Evolutionary conservation across 2,888 invertebrate genomes (phyloP).

Genomic region (Ormyrus nitidulus): DNA sequence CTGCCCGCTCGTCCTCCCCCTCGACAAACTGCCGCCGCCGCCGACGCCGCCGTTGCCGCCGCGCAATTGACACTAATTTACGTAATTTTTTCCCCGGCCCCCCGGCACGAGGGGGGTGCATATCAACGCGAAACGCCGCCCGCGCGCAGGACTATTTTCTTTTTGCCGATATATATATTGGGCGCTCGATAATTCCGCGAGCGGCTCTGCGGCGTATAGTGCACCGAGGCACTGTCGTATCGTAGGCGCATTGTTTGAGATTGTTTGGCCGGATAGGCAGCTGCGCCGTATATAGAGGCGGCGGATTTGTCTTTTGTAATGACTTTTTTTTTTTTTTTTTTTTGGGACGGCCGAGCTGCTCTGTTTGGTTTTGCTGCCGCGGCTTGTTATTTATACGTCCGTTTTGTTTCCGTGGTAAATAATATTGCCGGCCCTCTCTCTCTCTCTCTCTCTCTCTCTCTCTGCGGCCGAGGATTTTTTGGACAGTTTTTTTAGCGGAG

Average conservation of each 20-base stretch:
- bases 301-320: slow-evolving; percentile 39
- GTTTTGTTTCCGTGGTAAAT: slow-evolving; percentile 18
- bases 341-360: too few relatives aligned
- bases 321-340: slow-evolving; percentile 12
- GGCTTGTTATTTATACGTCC: slow-evolving; percentile 36
- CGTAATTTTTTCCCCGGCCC: slow-evolving; percentile 66
- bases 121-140: neutral
- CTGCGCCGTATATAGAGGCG: neutral
- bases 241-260: slow-evolving; percentile 36
- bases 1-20: slow-evolving; percentile 22
- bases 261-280: slow-evolving; percentile 27
- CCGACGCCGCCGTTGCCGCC: slow-evolving; percentile 19
- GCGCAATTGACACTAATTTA: slow-evolving; percentile 72
- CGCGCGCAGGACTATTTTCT: neutral
- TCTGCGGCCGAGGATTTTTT: neutral
- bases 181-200: slow-evolving; percentile 30
- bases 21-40: slow-evolving; percentile 26
- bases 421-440: neutral
- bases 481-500: neutral
- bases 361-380: neutral
- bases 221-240: slow-evolving; percentile 18
- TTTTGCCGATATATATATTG: neutral
- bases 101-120: neutral
- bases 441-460: too few relatives aligned
- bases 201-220: slow-evolving; percentile 19